Base-by-base conservation (phyloP, 1,140 invertebrate genomes). In the Lepidostoma basale region DNA sequence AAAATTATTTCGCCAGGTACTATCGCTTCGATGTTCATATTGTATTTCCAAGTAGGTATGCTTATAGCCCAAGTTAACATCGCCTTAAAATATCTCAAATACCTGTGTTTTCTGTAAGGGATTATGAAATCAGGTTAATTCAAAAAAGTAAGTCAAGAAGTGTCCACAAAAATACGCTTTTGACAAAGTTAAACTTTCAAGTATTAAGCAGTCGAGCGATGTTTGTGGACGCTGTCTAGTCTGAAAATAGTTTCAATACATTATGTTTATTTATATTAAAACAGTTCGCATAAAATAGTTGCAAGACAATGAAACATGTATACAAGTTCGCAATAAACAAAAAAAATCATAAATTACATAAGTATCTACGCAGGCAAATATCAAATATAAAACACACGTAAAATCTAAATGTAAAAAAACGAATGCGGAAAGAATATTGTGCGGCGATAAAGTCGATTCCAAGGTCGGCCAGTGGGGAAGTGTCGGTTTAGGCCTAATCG, bases 71-170 rank as follows among this genome's bases (percentile, higher is more conserved):
- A n/a, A n/a, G n/a, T n/a, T n/a, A n/a, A n/a, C n/a, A n/a, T n/a
- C n/a, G n/a, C n/a, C n/a, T n/a, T n/a, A n/a, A n/a, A n/a, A n/a
- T n/a, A n/a, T n/a, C n/a, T n/a, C n/a, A n/a, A n/a, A n/a, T n/a
- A n/a, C n/a, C n/a, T n/a, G n/a, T n/a, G n/a, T n/a, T n/a, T n/a
- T n/a, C n/a, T n/a, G n/a, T n/a, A n/a, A n/a, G n/a, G n/a, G n/a
- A n/a, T n/a, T n/a, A n/a, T n/a, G 39, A 40, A 40, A 16, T 16
- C 39, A 40, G 39, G n/a, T 40, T n/a, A 40, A 40, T 16, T 14
- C n/a, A 49, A 49, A 49, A 23, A 49, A 49, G 18, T n/a, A 22
- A 49, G 45, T 49, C 45, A 49, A 49, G 45, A 49, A 25, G 49
- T 28, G 49, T 54, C 49, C 26, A 54, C 26, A 54, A 54, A 54